Evolutionary conservation across 2,888 invertebrate genomes (phyloP), one percentile per base, ranked within the genome.

Genomic region (Carterocephalus palaemon): DNA sequence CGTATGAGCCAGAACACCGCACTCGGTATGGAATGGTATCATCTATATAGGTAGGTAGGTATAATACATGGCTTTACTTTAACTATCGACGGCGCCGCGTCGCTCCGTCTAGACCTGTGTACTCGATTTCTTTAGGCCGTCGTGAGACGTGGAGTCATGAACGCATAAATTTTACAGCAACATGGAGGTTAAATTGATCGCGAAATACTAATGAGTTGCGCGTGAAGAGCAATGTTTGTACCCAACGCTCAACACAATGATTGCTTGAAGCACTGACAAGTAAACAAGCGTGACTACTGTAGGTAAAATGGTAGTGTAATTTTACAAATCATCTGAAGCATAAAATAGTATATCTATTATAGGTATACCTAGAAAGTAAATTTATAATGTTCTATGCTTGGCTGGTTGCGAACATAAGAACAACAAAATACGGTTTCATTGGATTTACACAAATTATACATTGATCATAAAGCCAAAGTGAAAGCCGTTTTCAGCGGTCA

Each of bases 111-210:
- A 46, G 66, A 64, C 63, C 59, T 60, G 60, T 62, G 59, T 58
- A 51, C 51, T 39, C 45, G 43, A 55, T 52, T 49, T 51, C 50
- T 56, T 53, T 33, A 53, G 54, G 45, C 51, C 62, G 20, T 23
- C 36, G 34, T 37, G 42, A 28, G 33, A 4, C 26, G 19, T 28
- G 22, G 31, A 23, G 32, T 22, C 38, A 36, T 31, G 29, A 43
- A 39, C 28, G 34, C 37, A 31, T 40, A 39, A 40, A 37, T 9
- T 46, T 46, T 26, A 57, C 58, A 60, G 56, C 57, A 62, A 67
- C 57, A 58, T 59, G 55, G 57, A 62, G 63, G 67, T 73, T 74
- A 68, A 75, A 75, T 71, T 73, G 72, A 63, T 67, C 70, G 66
- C 62, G 60, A 59, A 65, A 60, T 63, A 64, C 62, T 67, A 71